Conservation (phyloP, 2,113 vertebrate species). For the Recurvirostra avosetta region DNA sequence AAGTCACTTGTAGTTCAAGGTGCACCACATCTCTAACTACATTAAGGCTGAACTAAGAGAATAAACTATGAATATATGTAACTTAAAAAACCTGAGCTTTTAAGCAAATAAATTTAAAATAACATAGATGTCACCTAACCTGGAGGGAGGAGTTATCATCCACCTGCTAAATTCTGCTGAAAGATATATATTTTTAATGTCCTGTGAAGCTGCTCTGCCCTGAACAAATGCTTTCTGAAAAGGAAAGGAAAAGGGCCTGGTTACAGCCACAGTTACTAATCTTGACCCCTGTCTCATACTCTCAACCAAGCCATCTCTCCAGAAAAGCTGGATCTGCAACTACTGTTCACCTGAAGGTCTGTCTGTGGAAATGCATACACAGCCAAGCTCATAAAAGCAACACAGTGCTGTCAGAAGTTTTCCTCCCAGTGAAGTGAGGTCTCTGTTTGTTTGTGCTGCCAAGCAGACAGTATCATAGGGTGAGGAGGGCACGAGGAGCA, state of each 20-base stretch:
- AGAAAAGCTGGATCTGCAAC: conserved; percentile 11
- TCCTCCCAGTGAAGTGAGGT: not conserved
- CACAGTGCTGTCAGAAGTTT: not conserved
- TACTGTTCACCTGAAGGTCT: not conserved
- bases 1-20: not conserved
- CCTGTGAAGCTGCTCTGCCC: not conserved
- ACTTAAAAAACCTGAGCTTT: not conserved
- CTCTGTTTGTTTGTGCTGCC: not conserved
- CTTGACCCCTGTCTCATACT: not conserved
- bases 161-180: conserved; percentile 15
- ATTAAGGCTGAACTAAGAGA: not conserved
- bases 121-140: not conserved
- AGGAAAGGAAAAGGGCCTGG: not conserved
- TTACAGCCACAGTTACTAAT: conserved; percentile 35
- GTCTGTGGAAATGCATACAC: not conserved
- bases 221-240: not conserved
- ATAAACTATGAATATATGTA: not conserved
- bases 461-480: not conserved
- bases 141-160: not conserved
- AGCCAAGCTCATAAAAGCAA: conserved; percentile 4
- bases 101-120: not conserved
- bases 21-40: not conserved
- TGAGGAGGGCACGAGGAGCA: not conserved
- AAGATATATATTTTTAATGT: not conserved
- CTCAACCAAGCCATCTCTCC: rapidly evolving